Evolutionary conservation across 2,888 invertebrate genomes (phyloP), one percentile per base, ranked within the genome.

Genomic region (Alsophila aescularia): DNA sequence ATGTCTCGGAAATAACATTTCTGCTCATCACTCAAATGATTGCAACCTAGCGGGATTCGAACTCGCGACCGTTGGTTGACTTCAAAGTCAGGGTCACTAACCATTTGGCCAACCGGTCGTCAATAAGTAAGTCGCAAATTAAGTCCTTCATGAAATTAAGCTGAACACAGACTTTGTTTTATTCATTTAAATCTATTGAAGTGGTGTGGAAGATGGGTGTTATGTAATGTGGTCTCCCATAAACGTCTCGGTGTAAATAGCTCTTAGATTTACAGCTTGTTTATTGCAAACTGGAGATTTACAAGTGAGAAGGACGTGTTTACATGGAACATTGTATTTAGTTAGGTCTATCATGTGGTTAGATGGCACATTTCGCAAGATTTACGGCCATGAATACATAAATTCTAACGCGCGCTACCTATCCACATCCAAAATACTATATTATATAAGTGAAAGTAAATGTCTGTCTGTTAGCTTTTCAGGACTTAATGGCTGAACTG

Each of bases 211-310:
- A 40, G 2, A 24, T 32, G 31, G 24, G 6, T 37, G 35, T 35
- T 8, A 10, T 39, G 41, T 44, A 35, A 36, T 15, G 35, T n/a
- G 24, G 13, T 14, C 32, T 16, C 12, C 16, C 34, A 52, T 34
- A 52, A 40, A 44, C 34, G 44, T 45, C n/a, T n/a, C 52, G 12
- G 6, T 24, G 34, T 16, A n/a, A 16, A 45, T 29, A 45, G 16
- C 32, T 35, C 21, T 12, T 12, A 40, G 40, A 52, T 45, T 52
- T 52, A 52, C 44, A 13, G 27, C 44, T 6, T 34, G 52, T 44
- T 52, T 52, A 52, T 52, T 34, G 45, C 40, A 39, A 51, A 52
- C 16, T 41, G 35, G 18, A 37, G 31, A 32, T 44, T 37, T 14
- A 13, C 37, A 21, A 44, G 32, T 39, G 43, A 32, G 37, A 44